phyloP scores from a whole-genome alignment of 2,888 invertebrate species.

The Agrotis segetum region DNA sequence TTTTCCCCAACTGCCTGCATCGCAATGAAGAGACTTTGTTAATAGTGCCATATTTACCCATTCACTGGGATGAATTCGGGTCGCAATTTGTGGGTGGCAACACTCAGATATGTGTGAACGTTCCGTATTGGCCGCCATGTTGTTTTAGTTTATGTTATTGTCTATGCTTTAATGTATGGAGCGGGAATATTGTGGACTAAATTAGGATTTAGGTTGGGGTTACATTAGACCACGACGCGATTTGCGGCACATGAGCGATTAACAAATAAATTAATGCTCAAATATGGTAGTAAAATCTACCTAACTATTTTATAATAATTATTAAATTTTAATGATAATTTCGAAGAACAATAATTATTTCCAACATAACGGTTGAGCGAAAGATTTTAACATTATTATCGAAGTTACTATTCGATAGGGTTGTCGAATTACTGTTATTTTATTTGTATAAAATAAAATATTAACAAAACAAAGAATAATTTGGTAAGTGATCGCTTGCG shows the following conservation, averaged over 20 bases:
- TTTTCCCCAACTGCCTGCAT: constrained; percentile 40
- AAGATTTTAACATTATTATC: constrained; percentile 12
- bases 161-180: constrained; percentile 29
- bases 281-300: no score
- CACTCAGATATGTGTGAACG: constrained; percentile 51
- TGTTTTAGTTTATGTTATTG: constrained; percentile 28
- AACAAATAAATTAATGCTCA: no score
- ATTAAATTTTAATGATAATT: background rate
- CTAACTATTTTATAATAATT: no score
- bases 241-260: no score
- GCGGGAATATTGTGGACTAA: background rate
- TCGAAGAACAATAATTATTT: constrained; percentile 8
- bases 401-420: constrained; percentile 14
- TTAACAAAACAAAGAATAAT: no score
- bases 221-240: background rate
- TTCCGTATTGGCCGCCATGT: constrained; percentile 26
- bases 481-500: no score
- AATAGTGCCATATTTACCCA: constrained; percentile 60
- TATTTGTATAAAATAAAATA: no score
- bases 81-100: constrained; percentile 55
- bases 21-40: constrained; percentile 56
- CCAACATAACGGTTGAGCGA: background rate
- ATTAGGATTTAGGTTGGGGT: background rate
- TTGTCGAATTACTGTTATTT: constrained; percentile 5
- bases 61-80: constrained; percentile 50